A percentile compares a stretch with the other conserved stretches of the same genome.
Conservation (phyloP, 1,140 invertebrate species). For the Drosophila ambigua region DNA sequence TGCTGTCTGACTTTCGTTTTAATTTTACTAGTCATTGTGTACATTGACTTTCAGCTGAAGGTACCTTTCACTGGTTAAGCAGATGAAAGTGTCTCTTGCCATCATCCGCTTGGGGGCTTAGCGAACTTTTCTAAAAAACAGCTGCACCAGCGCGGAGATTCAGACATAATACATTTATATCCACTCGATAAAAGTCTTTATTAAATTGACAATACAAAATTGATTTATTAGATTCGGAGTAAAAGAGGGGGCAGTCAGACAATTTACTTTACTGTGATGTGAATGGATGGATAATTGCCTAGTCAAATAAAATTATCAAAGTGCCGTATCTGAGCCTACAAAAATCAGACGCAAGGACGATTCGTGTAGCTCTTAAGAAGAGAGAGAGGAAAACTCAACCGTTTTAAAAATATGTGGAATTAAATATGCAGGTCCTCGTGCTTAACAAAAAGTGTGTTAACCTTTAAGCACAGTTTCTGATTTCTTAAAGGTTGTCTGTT, state of each 20-base stretch:
- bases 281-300: slow-evolving; percentile 24
- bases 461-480: slow-evolving; percentile 1
- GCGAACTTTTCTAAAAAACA: slow-evolving; percentile 1
- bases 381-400: background rate
- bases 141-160: slow-evolving; percentile 16
- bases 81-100: background rate
- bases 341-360: background rate
- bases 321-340: background rate
- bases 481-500: background rate
- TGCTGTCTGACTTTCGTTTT: no score
- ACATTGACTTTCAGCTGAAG: no score
- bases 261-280: slow-evolving; percentile 51
- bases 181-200: slow-evolving; percentile 68
- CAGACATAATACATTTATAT: slow-evolving; percentile 63
- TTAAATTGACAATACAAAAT: slow-evolving; percentile 74
- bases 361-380: no score
- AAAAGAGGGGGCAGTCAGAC: slow-evolving; percentile 1
- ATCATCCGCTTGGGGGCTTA: slow-evolving; percentile 4
- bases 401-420: slow-evolving; percentile 29
- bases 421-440: slow-evolving; percentile 16
- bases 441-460: background rate
- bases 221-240: slow-evolving; percentile 54
- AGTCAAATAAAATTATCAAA: slow-evolving; percentile 42
- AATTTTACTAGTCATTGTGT: no score
- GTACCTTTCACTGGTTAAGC: no score